Conservation (phyloP, 2,888 invertebrate species). For the Tachina lurida region DNA sequence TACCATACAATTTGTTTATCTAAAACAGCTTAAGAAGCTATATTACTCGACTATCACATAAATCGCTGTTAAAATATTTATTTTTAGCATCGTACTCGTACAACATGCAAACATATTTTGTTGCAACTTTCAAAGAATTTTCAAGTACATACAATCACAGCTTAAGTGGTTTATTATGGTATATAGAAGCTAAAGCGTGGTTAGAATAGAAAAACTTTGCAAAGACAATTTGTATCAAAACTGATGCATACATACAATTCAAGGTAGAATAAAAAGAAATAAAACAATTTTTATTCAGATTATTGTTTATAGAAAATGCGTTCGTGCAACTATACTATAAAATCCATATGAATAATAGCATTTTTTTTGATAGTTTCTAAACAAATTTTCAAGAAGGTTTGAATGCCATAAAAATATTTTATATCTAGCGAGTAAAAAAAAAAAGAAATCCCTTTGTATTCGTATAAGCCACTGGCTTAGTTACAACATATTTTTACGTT, state of each 20-base stretch:
- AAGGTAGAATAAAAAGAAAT: background rate
- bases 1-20: constrained; percentile 12
- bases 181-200: background rate
- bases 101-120: background rate
- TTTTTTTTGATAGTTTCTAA: no score
- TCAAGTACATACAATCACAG: background rate
- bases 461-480: no score
- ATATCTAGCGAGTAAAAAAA: no score
- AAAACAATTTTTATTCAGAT: background rate
- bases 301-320: no score
- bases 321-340: no score
- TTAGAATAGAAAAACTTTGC: background rate
- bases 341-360: no score
- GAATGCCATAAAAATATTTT: no score
- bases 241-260: no score
- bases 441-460: no score
- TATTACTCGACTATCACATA: constrained; percentile 39
- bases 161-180: constrained; percentile 5
- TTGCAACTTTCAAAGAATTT: background rate
- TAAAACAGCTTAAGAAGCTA: background rate
- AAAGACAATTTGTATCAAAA: background rate
- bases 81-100: background rate
- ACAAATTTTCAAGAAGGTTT: no score
- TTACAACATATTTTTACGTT: no score
- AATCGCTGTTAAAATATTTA: constrained; percentile 38